Base-by-base conservation (phyloP, 2,888 invertebrate genomes). In the Athrips mouffetella region DNA sequence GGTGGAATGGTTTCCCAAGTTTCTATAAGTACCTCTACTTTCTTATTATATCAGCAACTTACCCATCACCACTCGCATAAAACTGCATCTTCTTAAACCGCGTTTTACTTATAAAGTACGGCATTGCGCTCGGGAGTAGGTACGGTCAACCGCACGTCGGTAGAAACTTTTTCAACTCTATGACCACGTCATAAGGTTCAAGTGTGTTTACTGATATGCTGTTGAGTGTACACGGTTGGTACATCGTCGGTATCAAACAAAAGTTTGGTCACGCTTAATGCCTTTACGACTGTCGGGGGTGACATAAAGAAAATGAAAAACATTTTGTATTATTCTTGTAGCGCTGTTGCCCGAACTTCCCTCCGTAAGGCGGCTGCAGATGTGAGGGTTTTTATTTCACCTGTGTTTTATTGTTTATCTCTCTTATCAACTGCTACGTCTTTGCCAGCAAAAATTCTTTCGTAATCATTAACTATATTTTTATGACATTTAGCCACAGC, bases 231-330 rank as follows among this genome's bases (percentile, higher is more conserved):
- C n/a, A n/a, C n/a, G n/a, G 80, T 80, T 78, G 80, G 82, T 82
- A 81, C 80, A 83, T 79, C 71, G 77, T 78, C 72, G 78, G 84
- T 88, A 89, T 88, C 87, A 89, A 89, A 89, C 88, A 87, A 89
- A 91, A 91, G 91, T 92, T 92, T 91, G 93, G 94, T 94, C 93
- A 94, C 92, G 94, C 92, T 92, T 93, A 94, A 94, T 93, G 94
- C 93, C 90, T 94, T 94, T 94, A 94, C 92, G 93, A 92, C 91
- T 91, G 91, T 91, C 94, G 90, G 84, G 94, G 94, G 94, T 93
- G 91, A 93, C 92, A 93, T 94, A 93, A 94, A 94, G 94, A 93
- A 94, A 94, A 94, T 94, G 94, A 94, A 94, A 93, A 93, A 93
- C 93, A 93, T 92, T 92, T 89, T 89, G 88, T 89, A 88, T 89